Conservation (phyloP, 2,113 vertebrate genomes). For the Elanus axillaris region DNA sequence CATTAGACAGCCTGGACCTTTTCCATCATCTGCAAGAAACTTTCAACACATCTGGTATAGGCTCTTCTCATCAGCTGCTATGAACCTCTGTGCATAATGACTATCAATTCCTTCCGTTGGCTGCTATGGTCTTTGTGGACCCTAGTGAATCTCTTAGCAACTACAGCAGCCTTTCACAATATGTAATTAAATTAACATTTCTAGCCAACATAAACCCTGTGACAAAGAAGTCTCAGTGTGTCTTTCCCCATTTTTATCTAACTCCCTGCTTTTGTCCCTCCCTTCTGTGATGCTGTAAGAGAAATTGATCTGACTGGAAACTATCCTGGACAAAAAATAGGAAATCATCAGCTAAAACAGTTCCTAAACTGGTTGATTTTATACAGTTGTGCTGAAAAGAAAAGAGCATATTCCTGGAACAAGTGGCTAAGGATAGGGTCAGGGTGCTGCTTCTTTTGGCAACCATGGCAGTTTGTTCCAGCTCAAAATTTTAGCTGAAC, state of each 20-base stretch:
- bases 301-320: neutral
- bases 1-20: slow-evolving; percentile 9
- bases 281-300: neutral
- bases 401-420: neutral
- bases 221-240: neutral
- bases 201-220: neutral
- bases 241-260: neutral
- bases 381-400: neutral
- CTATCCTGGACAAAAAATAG: neutral
- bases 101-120: neutral
- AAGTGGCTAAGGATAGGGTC: neutral
- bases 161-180: slow-evolving; percentile 1
- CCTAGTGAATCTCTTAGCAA: slow-evolving; percentile 2
- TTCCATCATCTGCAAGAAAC: slow-evolving; percentile 55
- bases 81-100: slow-evolving; percentile 8
- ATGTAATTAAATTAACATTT: slow-evolving; percentile 8
- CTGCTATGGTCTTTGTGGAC: neutral
- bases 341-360: neutral
- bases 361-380: neutral
- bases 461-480: neutral
- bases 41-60: slow-evolving; percentile 33
- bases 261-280: neutral
- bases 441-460: neutral
- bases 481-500: slow-evolving; percentile 16
- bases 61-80: slow-evolving; percentile 44